Evolutionary conservation across 1,140 invertebrate genomes (phyloP).

Genomic region (Belonocnema kinseyi): DNA sequence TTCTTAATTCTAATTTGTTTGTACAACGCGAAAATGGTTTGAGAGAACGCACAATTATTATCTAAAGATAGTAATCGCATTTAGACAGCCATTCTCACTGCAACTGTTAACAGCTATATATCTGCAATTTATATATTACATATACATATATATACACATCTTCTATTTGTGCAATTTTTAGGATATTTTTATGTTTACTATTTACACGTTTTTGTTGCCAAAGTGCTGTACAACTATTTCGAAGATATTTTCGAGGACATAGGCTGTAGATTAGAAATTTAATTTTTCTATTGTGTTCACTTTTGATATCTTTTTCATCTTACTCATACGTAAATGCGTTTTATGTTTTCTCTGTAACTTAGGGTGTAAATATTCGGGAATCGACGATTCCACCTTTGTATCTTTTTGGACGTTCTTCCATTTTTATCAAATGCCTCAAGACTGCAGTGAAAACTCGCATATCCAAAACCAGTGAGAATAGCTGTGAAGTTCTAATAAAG

Average conservation of each 20-base stretch:
- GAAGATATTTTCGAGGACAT: too few species aligned
- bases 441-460: not conserved
- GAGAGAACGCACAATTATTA: not conserved
- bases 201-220: too few species aligned
- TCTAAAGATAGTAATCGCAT: not conserved
- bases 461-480: not conserved
- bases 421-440: not conserved
- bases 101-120: not conserved
- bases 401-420: conserved; percentile 1
- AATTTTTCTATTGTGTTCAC: too few species aligned
- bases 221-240: too few species aligned
- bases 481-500: not conserved
- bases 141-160: too few species aligned
- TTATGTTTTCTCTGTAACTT: not conserved
- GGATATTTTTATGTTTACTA: too few species aligned
- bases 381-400: not conserved
- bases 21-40: not conserved
- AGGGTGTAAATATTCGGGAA: conserved; percentile 1
- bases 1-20: not conserved
- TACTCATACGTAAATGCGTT: not conserved
- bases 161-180: not conserved
- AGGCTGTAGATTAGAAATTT: too few species aligned
- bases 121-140: not conserved
- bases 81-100: not conserved
- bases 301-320: too few species aligned